Conservation (phyloP, 2,797 vertebrate species). For the Cephalopachus bancanus region DNA sequence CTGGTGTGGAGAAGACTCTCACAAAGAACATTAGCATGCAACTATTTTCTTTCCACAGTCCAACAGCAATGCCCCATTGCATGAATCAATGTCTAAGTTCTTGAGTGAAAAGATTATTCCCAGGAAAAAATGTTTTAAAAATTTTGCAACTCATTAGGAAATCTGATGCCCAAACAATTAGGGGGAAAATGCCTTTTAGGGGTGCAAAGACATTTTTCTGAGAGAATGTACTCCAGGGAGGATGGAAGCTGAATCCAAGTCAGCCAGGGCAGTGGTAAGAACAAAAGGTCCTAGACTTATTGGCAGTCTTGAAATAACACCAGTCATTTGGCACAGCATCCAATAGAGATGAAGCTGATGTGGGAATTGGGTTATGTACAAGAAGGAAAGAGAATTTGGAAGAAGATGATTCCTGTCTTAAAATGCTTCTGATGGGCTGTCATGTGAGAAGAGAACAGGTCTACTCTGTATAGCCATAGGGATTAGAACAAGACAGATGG, state of each 20-base stretch:
- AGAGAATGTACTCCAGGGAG: too few relatives aligned
- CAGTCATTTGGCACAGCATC: accelerated
- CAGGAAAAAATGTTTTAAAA: neutral
- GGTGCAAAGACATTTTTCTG: neutral
- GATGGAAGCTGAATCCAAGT: accelerated
- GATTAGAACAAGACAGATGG: neutral
- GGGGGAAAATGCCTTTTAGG: neutral
- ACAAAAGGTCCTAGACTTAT: accelerated
- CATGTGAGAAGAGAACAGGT: neutral
- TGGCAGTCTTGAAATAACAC: accelerated
- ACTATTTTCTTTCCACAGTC: accelerated
- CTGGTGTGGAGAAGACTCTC: accelerated
- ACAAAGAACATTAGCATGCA: too few relatives aligned
- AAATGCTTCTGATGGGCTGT: accelerated
- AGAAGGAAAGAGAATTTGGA: accelerated
- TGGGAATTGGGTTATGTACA: accelerated
- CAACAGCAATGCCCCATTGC: accelerated
- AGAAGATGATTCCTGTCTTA: accelerated
- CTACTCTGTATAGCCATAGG: neutral
- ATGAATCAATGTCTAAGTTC: neutral
- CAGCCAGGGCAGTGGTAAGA: accelerated
- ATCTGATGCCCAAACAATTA: neutral
- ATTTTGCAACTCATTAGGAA: neutral
- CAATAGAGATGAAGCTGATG: accelerated
- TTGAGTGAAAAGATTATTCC: neutral